Percentiles rank a stretch among this genome's conserved stretches.
Conservation (phyloP, 2,888 invertebrate genomes). For the Drosophila borborema region DNA sequence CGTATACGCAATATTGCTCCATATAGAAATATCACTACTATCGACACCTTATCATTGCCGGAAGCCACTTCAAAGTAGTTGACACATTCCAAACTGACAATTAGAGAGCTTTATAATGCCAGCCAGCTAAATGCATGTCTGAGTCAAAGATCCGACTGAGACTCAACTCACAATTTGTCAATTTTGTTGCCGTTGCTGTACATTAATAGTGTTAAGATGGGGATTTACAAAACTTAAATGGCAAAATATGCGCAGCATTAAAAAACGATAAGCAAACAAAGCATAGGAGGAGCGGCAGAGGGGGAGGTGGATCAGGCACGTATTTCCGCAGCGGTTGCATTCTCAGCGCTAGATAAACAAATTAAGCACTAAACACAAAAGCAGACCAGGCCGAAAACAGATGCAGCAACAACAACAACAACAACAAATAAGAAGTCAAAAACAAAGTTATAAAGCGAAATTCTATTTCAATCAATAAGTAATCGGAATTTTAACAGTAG, state of each 20-base stretch:
- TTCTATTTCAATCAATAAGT: no score
- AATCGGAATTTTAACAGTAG: no score
- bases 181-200: conserved; percentile 15
- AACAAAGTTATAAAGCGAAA: conserved; percentile 7
- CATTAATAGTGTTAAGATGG: conserved; percentile 21
- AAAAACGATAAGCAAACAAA: conserved; percentile 70
- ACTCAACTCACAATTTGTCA: conserved; percentile 35
- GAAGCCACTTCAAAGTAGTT: conserved; percentile 3
- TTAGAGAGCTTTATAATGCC: conserved; percentile 6
- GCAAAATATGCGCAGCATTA: conserved; percentile 58
- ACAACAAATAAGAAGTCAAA: conserved; percentile 40
- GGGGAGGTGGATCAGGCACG: conserved; percentile 39
- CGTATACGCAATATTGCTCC: no score
- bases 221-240: conserved; percentile 43
- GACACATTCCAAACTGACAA: conserved; percentile 38
- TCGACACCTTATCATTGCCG: no score
- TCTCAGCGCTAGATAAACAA: conserved; percentile 65
- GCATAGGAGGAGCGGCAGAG: not conserved
- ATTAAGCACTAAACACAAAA: conserved; percentile 60
- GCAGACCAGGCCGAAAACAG: conserved; percentile 37
- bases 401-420: conserved; percentile 19
- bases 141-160: not conserved
- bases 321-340: conserved; percentile 73
- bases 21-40: no score
- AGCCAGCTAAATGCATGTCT: not conserved